These are phyloP conservation scores for Delphinus delphis DNA, from an alignment of 2,113 vertebrate species.

Conservation along the genomic window DNA sequence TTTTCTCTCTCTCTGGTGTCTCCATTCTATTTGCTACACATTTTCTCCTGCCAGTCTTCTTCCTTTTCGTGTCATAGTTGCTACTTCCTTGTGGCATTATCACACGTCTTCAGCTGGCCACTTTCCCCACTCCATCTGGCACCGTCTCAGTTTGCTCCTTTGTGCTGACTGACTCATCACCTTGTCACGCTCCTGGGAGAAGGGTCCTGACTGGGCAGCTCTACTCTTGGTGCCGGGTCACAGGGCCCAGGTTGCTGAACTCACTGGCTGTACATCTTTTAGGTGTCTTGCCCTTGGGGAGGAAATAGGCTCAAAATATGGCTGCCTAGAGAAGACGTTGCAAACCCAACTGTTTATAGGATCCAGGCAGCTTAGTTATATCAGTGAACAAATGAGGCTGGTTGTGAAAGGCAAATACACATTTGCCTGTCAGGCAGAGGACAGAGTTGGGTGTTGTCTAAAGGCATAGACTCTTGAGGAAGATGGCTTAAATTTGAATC, in stretches of 20 bases:
- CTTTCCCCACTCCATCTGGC: not conserved
- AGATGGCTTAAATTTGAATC: not conserved
- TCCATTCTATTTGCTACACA: not conserved
- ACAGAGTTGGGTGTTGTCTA: not conserved
- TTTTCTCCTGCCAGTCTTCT: not conserved
- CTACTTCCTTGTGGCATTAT: not conserved
- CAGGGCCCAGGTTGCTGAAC: not conserved
- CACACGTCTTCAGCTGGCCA: not conserved
- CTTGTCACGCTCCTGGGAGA: not conserved
- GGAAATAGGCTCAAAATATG: not conserved
- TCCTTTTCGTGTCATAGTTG: not conserved
- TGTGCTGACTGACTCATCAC: not conserved
- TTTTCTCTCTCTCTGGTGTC: not conserved
- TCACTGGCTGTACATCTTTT: rapidly evolving
- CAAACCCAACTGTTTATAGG: not conserved
- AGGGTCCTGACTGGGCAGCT: not conserved
- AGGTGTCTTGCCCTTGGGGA: not conserved
- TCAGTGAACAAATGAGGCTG: not conserved
- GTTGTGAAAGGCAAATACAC: not conserved
- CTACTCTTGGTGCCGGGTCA: not conserved
- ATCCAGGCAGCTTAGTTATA: not conserved
- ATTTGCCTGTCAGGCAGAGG: not conserved
- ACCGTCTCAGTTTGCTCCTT: not conserved
- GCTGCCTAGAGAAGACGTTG: not conserved
- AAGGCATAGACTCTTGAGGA: not conserved